Evolutionary conservation across 2,113 vertebrate species (phyloP), one percentile per base, ranked within the genome.

Genomic region (Tragelaphus strepsiceros): DNA sequence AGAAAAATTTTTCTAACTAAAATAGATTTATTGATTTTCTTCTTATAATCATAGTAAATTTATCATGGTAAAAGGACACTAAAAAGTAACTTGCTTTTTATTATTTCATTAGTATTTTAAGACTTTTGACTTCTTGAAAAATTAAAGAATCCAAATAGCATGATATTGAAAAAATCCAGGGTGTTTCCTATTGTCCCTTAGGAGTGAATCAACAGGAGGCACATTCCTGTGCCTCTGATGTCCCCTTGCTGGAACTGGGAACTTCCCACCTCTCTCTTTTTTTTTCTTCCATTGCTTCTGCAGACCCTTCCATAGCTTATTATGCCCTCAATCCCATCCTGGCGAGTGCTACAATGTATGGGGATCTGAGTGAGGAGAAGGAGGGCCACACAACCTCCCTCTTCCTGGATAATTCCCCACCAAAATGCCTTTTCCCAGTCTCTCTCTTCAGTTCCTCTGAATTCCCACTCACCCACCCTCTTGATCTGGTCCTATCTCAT

Each of bases 31-130:
- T 86, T 95, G 32, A 17, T 86, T 62, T 95, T 89, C 58, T 78
- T 56, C 80, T 94, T n/a, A 67, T 54, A 92, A 71, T 61, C 85
- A 61, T 93, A 80, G 46, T 51, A 62, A 94, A 90, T 59, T 92
- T 95, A 90, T 16, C 59, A 12, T 87, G n/a, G 24, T 46, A 78
- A 94, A 89, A 81, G 28, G 16, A 91, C 85, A 39, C 49, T 91
- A 35, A 64, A 62, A 81, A 56, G 26, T 61, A 90, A 62, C 56
- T 88, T 46, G 17, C 4, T 78, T 91, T 54, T 82, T 51, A 49
- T 39, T 35, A 88, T 91, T 93, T 97, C 56, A 54, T 96, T 91
- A 43, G 19, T 74, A 51, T 80, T 93, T 90, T 90, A 59, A 93
- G 95, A 59, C n/a, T 71, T 86, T 90, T 67, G 43, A 46, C 14